Evolutionary conservation across 1,140 invertebrate genomes (phyloP).

Genomic region (Calycopis cecrops): DNA sequence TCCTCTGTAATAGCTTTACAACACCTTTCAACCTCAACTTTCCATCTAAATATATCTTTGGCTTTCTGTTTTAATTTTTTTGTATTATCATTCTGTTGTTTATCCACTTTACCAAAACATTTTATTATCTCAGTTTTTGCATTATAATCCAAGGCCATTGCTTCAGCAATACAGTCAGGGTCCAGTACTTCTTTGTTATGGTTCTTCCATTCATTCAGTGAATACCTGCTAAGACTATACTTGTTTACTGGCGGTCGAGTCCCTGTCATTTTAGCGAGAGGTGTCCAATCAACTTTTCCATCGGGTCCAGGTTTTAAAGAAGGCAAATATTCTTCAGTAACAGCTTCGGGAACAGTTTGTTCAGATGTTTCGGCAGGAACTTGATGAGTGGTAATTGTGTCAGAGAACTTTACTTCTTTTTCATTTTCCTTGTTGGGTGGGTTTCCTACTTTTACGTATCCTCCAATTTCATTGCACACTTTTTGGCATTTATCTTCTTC

Average conservation of each 20-base stretch:
- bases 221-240: conserved; percentile 83
- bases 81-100: conserved; percentile 80
- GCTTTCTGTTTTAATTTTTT: conserved; percentile 78
- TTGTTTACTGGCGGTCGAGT: conserved; percentile 82
- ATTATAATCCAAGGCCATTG: conserved; percentile 74
- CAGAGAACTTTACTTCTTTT: conserved; percentile 32
- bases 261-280: conserved; percentile 79
- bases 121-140: conserved; percentile 76
- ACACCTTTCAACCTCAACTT: conserved; percentile 80
- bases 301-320: conserved; percentile 80
- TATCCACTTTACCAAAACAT: conserved; percentile 78
- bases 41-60: conserved; percentile 80
- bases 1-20: conserved; percentile 80
- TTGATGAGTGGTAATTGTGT: too few relatives aligned
- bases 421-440: conserved; percentile 41
- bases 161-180: conserved; percentile 59
- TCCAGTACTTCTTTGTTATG: conserved; percentile 79
- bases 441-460: conserved; percentile 51
- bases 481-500: conserved; percentile 54
- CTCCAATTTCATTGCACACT: conserved; percentile 51
- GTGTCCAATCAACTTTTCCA: conserved; percentile 82
- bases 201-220: conserved; percentile 80
- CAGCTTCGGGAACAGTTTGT: conserved; percentile 13
- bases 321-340: conserved; percentile 60
- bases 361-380: too few relatives aligned